Conservation (phyloP, 2,888 invertebrate genomes). For the Danaus chrysippus region DNA sequence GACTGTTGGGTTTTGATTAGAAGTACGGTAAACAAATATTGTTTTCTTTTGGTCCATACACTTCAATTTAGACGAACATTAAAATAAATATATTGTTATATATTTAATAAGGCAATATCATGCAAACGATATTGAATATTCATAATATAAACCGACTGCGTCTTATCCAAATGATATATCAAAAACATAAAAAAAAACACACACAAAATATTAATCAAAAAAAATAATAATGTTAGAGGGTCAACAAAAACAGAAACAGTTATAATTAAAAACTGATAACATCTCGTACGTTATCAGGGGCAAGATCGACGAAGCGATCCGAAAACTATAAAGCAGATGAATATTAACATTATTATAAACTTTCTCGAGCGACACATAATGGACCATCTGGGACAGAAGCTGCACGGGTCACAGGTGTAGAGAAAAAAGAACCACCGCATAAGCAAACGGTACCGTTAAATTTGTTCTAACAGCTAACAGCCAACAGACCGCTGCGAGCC, state of each 20-base stretch:
- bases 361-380: slow-evolving; percentile 33
- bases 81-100: no score
- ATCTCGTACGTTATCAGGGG: slow-evolving; percentile 3
- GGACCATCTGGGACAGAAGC: slow-evolving; percentile 39
- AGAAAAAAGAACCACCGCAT: slow-evolving; percentile 43
- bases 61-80: no score
- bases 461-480: slow-evolving; percentile 52
- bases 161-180: not conserved
- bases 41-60: not conserved
- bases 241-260: not conserved
- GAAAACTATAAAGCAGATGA: slow-evolving; percentile 20
- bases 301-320: slow-evolving; percentile 7
- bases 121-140: no score
- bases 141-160: not conserved
- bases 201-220: not conserved
- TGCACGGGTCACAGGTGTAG: slow-evolving; percentile 46
- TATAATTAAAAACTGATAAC: slow-evolving; percentile 5
- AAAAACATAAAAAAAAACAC: not conserved
- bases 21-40: not conserved
- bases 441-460: slow-evolving; percentile 65
- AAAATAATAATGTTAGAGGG: not conserved
- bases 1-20: not conserved
- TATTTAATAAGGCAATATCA: no score
- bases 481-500: slow-evolving; percentile 48
- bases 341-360: slow-evolving; percentile 31